phyloP scores from a whole-genome alignment of 2,888 invertebrate genomes.

The Erebia ligea region DNA sequence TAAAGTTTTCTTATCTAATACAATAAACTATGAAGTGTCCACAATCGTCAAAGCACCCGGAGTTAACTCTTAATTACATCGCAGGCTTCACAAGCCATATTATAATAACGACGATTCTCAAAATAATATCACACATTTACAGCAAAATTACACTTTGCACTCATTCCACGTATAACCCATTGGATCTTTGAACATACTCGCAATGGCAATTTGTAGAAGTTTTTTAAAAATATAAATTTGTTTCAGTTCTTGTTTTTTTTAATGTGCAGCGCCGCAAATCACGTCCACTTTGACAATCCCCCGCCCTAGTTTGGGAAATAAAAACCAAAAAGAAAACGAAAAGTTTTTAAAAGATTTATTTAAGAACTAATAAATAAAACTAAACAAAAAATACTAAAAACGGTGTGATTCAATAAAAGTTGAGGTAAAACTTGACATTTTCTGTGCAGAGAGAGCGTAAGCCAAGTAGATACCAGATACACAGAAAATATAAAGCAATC shows the following conservation, averaged over 20 bases:
- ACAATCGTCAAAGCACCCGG: conserved; percentile 83
- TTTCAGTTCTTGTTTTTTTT: conserved; percentile 64
- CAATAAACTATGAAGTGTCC: conserved; percentile 80
- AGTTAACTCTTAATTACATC: conserved; percentile 79
- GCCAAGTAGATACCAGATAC: conserved; percentile 33
- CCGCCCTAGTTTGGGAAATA: conserved; percentile 61
- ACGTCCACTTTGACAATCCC: conserved; percentile 79
- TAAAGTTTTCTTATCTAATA: conserved; percentile 61
- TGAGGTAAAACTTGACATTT: conserved; percentile 50
- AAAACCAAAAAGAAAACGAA: conserved; percentile 57
- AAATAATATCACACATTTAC: conserved; percentile 82
- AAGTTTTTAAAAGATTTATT: conserved; percentile 65
- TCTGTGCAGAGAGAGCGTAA: conserved; percentile 48
- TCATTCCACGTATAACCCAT: conserved; percentile 63
- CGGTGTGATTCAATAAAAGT: conserved; percentile 50
- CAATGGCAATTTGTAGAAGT: conserved; percentile 60
- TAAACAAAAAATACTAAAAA: conserved; percentile 56
- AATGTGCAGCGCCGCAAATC: conserved; percentile 77
- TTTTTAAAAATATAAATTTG: conserved; percentile 54
- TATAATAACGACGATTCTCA: conserved; percentile 70
- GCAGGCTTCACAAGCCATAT: conserved; percentile 78
- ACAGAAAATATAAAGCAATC: conserved; percentile 49
- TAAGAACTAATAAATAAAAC: conserved; percentile 63
- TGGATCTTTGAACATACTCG: conserved; percentile 57
- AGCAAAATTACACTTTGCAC: conserved; percentile 76